Evolutionary conservation across 2,797 vertebrate species (phyloP), one percentile per base, ranked within the genome.

Genomic region (Rhynchotus rufescens): DNA sequence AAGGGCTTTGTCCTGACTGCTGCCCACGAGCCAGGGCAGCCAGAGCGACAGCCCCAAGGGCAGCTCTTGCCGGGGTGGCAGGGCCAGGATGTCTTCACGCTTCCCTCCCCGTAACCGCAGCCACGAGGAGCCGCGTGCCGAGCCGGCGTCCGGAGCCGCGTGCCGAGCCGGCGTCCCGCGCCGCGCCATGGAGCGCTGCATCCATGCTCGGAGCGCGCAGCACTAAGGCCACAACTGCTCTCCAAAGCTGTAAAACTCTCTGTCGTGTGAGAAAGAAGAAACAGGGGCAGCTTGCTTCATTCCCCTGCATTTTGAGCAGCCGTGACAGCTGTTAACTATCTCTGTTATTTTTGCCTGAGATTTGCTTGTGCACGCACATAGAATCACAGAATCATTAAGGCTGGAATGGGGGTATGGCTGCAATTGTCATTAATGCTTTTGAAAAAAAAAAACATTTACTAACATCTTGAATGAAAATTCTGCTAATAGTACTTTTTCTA

Each of bases 61-160:
- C 81, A 94, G 84, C 34, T 91, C 72, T n/a, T 32, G n/a, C 8
- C 0, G 0, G 89, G 64, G 82, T 42, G 52, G 74, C 49, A 91
- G 64, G 47, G 89, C 65, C 82, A 95, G 66, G 51, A 49, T 0
- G 2, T 52, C 36, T 40, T 80, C 32, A 38, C 0, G 3, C 42
- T 38, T 86, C n/a, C 30, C 42, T 67, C 51, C 92, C 64, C 56
- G 77, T 77, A 79, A 75, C 77, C 84, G 68, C 80, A 36, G 36
- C 36, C 36, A 36, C 9, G 36, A 36, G 36, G 36, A 36, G 36
- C 36, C 36, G 36, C 36, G 36, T 36, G 36, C 36, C 36, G 36
- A 36, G 36, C 36, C 36, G 36, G 36, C 36, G n/a, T n/a, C n/a
- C n/a, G 36, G 36, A 36, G 36, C 36, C 36, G 36, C 36, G 36